These are phyloP conservation scores for Botia almorhae DNA, from an alignment of 2,797 vertebrate species.

Conservation along the genomic window DNA sequence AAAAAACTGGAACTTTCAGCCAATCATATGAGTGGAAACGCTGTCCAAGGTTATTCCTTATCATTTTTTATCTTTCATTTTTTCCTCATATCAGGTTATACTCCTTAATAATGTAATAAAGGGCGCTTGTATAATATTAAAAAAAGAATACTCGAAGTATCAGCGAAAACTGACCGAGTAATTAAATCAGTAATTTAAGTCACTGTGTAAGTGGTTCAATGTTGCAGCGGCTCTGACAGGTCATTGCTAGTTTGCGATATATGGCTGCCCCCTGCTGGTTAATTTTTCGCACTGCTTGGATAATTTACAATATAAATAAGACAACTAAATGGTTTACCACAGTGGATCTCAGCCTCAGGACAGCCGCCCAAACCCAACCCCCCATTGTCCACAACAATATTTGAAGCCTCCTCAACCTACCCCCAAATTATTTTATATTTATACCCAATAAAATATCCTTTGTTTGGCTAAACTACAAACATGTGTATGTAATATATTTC, in stretches of 20 bases:
- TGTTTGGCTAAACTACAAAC: too few relatives aligned
- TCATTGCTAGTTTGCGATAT: background rate
- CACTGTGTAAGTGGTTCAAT: background rate
- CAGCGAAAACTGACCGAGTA: background rate
- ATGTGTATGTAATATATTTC: too few relatives aligned
- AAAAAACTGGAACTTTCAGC: constrained; percentile 61
- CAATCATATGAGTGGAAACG: constrained; percentile 65
- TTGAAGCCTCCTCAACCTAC: too few relatives aligned
- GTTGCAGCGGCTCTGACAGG: too few relatives aligned
- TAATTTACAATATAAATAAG: too few relatives aligned
- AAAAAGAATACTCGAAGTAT: background rate
- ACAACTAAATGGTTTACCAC: too few relatives aligned
- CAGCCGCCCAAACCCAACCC: too few relatives aligned
- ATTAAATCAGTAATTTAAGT: background rate
- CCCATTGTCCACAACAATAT: too few relatives aligned
- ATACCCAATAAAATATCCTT: too few relatives aligned
- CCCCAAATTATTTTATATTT: too few relatives aligned
- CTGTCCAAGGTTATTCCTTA: constrained; percentile 21
- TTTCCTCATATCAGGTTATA: background rate
- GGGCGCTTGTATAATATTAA: background rate
- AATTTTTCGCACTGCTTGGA: background rate
- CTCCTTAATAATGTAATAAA: background rate
- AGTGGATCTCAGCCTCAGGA: too few relatives aligned
- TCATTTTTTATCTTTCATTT: constrained; percentile 20
- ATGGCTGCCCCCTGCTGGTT: constrained; percentile 13